Percentiles rank a stretch among this genome's conserved stretches.
phyloP scores from a whole-genome alignment of 2,113 vertebrate genomes.

The Clarias magur region DNA sequence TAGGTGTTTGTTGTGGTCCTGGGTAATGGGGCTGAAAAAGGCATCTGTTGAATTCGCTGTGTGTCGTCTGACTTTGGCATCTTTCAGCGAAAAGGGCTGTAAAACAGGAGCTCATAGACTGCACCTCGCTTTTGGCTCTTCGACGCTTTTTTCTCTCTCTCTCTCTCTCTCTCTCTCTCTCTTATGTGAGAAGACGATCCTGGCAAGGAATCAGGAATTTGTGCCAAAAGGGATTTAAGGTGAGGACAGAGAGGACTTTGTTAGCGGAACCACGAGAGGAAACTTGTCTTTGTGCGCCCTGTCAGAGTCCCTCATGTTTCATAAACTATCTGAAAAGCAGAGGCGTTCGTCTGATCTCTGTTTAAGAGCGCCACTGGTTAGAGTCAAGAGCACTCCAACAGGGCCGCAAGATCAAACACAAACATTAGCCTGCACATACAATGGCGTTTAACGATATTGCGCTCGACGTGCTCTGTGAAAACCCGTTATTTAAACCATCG shows the following conservation, averaged over 20 bases:
- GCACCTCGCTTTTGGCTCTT: slow-evolving; percentile 12
- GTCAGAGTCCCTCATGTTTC: slow-evolving; percentile 45
- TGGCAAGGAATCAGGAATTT: slow-evolving; percentile 42
- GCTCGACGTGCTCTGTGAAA: slow-evolving; percentile 62
- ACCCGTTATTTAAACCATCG: slow-evolving; percentile 26
- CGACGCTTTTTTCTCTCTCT: neutral
- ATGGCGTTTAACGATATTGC: slow-evolving; percentile 46
- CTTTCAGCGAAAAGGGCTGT: slow-evolving; percentile 3
- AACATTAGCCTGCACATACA: slow-evolving; percentile 56
- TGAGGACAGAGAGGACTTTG: slow-evolving; percentile 49
- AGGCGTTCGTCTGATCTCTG: slow-evolving; percentile 56
- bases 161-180: neutral
- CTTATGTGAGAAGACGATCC: slow-evolving; percentile 25
- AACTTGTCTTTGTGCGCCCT: slow-evolving; percentile 44
- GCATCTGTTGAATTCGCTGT: slow-evolving; percentile 6
- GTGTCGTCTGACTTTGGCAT: slow-evolving; percentile 35
- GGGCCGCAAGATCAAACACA: slow-evolving; percentile 59
- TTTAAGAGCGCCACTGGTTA: slow-evolving; percentile 61
- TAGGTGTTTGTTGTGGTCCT: slow-evolving; percentile 33
- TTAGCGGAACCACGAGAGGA: slow-evolving; percentile 45
- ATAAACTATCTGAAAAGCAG: slow-evolving; percentile 53
- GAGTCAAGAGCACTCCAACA: slow-evolving; percentile 69
- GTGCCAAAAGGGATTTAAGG: slow-evolving; percentile 52
- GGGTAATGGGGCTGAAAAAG: slow-evolving; percentile 34
- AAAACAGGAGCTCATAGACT: neutral